Evolutionary conservation across 2,113 vertebrate species (phyloP).

Genomic region (Hippolais icterina): DNA sequence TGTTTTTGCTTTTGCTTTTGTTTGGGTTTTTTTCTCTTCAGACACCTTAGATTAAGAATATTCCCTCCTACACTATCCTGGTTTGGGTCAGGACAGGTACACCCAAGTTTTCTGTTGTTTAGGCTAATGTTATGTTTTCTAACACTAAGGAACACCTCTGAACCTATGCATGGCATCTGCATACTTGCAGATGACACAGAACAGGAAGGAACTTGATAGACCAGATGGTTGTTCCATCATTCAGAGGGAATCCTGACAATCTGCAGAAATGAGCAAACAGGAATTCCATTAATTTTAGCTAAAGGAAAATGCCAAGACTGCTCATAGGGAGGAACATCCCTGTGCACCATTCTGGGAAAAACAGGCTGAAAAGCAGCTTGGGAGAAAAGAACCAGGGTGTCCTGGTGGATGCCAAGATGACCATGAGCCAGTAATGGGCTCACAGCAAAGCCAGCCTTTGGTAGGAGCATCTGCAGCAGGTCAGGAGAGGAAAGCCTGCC

Average conservation of each 20-base stretch:
- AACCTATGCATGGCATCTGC: not conserved
- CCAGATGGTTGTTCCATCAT: not conserved
- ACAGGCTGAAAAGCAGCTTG: not conserved
- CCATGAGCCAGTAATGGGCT: not conserved
- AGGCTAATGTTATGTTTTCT: not conserved
- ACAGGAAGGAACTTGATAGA: not conserved
- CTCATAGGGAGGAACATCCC: not conserved
- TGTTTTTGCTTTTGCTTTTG: not conserved
- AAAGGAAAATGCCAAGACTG: not conserved
- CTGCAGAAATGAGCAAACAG: not conserved
- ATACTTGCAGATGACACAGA: not conserved
- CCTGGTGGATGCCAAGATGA: not conserved
- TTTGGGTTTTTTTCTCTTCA: not conserved
- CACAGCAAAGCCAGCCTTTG: not conserved
- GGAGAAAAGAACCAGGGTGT: not conserved
- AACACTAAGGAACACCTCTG: not conserved
- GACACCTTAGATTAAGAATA: not conserved
- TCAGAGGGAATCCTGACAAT: not conserved
- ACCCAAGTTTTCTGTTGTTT: not conserved
- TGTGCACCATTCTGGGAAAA: not conserved
- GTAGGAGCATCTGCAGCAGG: not conserved
- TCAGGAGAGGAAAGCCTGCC: not conserved
- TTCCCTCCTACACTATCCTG: not conserved
- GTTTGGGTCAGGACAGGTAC: not conserved
- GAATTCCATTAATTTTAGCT: not conserved